Conservation (phyloP, 2,888 invertebrate genomes). For the Neocrepidodera transversa region DNA sequence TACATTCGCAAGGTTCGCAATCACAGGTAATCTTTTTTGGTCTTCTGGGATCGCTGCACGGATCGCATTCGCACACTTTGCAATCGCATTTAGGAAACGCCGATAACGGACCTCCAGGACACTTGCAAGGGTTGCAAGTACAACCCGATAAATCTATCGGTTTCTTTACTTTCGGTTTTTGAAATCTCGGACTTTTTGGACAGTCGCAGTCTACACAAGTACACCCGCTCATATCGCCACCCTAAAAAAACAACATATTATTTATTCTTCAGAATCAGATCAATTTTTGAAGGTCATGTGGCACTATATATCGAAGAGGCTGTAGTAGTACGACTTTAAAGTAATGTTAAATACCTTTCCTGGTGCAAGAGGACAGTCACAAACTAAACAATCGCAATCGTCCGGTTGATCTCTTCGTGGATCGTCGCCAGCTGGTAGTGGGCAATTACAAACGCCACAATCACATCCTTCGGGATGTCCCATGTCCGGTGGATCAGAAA, state of each 20-base stretch:
- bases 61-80: constrained; percentile 12
- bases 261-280: background rate
- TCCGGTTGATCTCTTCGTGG: constrained; percentile 8
- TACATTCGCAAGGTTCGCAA: constrained; percentile 28
- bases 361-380: constrained; percentile 24
- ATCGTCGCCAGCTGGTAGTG: constrained; percentile 12
- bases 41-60: constrained; percentile 16
- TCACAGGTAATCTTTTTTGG: constrained; percentile 13
- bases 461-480: constrained; percentile 24
- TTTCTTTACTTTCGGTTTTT: constrained; percentile 5
- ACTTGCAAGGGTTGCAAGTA: constrained; percentile 7
- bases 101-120: background rate
- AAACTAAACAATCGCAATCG: constrained; percentile 25
- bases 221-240: constrained; percentile 6
- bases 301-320: too few species aligned
- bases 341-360: too few species aligned
- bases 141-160: constrained; percentile 6
- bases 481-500: background rate
- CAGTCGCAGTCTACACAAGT: constrained; percentile 2
- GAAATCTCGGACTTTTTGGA: constrained; percentile 5
- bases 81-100: constrained; percentile 18
- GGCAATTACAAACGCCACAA: constrained; percentile 32
- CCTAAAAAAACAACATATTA: background rate
- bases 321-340: too few species aligned
- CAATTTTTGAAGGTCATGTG: too few species aligned